These are phyloP conservation scores for Oscheius myriophilus DNA, from an alignment of 2,888 invertebrate species.

Conservation along the genomic window DNA sequence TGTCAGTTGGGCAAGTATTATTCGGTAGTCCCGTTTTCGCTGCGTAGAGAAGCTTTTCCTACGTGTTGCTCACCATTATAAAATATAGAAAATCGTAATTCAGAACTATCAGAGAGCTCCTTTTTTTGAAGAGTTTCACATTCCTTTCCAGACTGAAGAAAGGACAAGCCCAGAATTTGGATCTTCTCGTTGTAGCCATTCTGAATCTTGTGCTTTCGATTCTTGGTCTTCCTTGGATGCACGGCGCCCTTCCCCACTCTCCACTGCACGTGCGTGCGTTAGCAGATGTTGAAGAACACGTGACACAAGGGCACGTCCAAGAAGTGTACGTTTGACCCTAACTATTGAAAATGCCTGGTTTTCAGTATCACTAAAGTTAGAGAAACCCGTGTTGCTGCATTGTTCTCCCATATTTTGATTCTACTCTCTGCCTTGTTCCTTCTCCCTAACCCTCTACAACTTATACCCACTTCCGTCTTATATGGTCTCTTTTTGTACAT, in stretches of 20 bases:
- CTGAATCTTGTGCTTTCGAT: conserved; percentile 76
- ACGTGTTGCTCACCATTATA: too few relatives aligned
- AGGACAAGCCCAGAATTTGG: conserved; percentile 77
- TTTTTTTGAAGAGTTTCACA: too few relatives aligned
- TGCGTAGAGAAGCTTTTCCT: too few relatives aligned
- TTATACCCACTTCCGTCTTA: conserved; percentile 40
- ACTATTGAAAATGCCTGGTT: conserved; percentile 13
- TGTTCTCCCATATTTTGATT: conserved; percentile 74
- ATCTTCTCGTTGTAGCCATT: conserved; percentile 76
- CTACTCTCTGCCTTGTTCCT: conserved; percentile 73
- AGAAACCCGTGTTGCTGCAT: conserved; percentile 74
- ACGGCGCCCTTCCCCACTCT: conserved; percentile 77
- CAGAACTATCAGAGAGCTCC: too few relatives aligned
- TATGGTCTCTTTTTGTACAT: conserved; percentile 72
- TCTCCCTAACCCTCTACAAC: conserved; percentile 70
- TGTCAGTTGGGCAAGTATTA: too few relatives aligned
- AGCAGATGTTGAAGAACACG: conserved; percentile 77
- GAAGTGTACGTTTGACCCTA: conserved; percentile 74
- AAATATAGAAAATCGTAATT: too few relatives aligned
- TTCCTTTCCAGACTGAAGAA: conserved; percentile 77
- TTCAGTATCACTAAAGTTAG: conserved; percentile 74
- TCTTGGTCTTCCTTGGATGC: conserved; percentile 76
- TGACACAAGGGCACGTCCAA: conserved; percentile 77
- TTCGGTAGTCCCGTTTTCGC: too few relatives aligned
- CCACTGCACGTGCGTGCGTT: conserved; percentile 76